Evolutionary conservation across 2,797 vertebrate genomes (phyloP).

Genomic region (Danio jaintianensis): DNA sequence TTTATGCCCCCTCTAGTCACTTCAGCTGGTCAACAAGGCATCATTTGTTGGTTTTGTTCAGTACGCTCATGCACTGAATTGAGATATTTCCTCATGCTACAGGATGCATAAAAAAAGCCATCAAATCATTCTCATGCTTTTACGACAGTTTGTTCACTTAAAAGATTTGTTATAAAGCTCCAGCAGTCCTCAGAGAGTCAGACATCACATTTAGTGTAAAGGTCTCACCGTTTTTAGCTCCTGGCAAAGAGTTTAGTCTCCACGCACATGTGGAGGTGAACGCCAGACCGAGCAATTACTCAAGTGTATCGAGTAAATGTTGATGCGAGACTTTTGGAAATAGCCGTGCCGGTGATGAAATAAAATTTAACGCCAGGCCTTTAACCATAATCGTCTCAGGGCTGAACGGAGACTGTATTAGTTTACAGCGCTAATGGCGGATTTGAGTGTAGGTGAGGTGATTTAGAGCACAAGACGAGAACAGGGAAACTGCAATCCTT

Average conservation of each 20-base stretch:
- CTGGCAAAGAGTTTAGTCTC: constrained; percentile 7
- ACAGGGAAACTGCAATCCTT: constrained; percentile 10
- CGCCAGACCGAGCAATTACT: constrained; percentile 1
- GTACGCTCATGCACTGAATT: not conserved
- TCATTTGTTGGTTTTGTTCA: not conserved
- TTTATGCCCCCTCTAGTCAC: not conserved
- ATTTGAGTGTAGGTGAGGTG: constrained; percentile 16
- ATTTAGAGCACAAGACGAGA: constrained; percentile 18
- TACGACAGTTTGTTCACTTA: not conserved
- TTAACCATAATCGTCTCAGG: constrained; percentile 30
- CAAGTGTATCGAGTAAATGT: constrained; percentile 28
- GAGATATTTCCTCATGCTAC: not conserved
- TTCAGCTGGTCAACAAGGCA: not conserved
- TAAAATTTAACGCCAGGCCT: constrained; percentile 25
- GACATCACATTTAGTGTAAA: constrained; percentile 25
- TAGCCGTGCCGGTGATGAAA: constrained; percentile 17
- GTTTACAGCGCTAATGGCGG: constrained; percentile 22
- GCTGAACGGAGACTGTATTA: constrained; percentile 20
- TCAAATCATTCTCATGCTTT: not conserved
- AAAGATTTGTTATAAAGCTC: constrained; percentile 18
- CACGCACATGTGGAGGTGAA: constrained; percentile 10
- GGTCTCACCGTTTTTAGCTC: constrained; percentile 3
- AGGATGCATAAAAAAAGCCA: not conserved
- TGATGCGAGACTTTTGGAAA: constrained; percentile 18
- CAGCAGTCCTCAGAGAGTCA: constrained; percentile 16